Conservation (phyloP, 2,797 vertebrate genomes). For the Manis javanica region DNA sequence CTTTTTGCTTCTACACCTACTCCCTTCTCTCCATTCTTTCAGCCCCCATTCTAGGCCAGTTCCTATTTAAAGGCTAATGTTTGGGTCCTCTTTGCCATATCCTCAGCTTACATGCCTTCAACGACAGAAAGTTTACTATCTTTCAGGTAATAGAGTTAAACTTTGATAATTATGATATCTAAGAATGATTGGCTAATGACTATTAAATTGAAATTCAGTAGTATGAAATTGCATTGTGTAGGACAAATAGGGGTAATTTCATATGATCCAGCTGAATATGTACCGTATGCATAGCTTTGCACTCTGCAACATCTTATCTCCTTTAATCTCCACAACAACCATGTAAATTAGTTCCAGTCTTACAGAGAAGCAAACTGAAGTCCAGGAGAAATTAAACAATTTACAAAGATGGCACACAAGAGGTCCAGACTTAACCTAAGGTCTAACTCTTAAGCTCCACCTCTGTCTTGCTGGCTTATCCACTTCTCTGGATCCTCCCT, state of each 20-base stretch:
- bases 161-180: background rate
- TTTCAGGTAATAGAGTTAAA: background rate
- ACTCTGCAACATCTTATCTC: background rate
- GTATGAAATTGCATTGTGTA: background rate
- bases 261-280: background rate
- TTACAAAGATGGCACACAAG: background rate
- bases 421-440: background rate
- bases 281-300: background rate
- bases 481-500: background rate
- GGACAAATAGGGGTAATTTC: background rate
- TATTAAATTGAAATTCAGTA: background rate
- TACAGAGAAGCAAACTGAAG: background rate
- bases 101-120: background rate
- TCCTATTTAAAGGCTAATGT: background rate
- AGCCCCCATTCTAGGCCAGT: background rate
- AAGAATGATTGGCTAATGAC: background rate
- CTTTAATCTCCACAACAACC: background rate
- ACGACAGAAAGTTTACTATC: background rate
- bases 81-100: background rate
- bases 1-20: background rate
- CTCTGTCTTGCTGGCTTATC: background rate
- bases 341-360: background rate
- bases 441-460: background rate
- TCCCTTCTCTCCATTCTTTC: background rate
- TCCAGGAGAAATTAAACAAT: constrained; percentile 28